These are phyloP conservation scores for Poeciliopsis occidentalis DNA, from an alignment of 2,113 vertebrate genomes.

Conservation along the genomic window DNA sequence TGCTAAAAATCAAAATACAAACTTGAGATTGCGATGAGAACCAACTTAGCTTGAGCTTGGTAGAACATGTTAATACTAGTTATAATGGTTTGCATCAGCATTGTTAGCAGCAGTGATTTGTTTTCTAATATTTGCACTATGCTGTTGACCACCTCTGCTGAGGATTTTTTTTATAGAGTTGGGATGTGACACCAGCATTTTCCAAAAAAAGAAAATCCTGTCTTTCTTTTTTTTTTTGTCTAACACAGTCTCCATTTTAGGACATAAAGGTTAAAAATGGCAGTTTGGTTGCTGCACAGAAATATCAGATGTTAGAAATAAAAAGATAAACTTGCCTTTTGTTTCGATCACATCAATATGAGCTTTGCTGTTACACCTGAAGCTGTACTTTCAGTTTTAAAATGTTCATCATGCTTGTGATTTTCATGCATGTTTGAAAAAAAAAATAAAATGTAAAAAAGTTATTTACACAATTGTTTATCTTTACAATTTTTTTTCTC, in stretches of 20 bases:
- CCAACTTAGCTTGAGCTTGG: conserved; percentile 1
- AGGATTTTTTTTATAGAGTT: conserved; percentile 7
- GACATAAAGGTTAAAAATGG: conserved; percentile 12
- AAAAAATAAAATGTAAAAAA: conserved; percentile 39
- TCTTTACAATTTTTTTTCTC: background rate
- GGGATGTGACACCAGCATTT: conserved; percentile 53
- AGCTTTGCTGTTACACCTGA: conserved; percentile 20
- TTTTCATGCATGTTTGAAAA: conserved; percentile 43
- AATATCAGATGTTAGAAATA: conserved; percentile 7
- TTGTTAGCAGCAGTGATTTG: conserved; percentile 45
- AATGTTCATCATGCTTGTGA: conserved; percentile 18
- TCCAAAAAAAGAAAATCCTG: background rate
- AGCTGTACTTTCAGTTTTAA: conserved; percentile 18
- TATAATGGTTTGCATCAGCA: conserved; percentile 33
- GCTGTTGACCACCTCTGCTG: conserved; percentile 20
- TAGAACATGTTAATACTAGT: conserved; percentile 11
- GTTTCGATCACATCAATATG: conserved; percentile 10
- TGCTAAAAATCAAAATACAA: conserved; percentile 58
- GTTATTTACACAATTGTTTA: conserved; percentile 15
- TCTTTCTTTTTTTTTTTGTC: conserved; percentile 1
- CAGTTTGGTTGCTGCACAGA: conserved; percentile 1
- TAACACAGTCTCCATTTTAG: conserved; percentile 20
- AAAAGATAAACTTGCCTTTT: background rate
- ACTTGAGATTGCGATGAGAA: conserved; percentile 16
- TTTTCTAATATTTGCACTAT: conserved; percentile 68